These are phyloP conservation scores for Periphyllus acericola DNA, from an alignment of 2,888 invertebrate genomes.

Conservation along the genomic window DNA sequence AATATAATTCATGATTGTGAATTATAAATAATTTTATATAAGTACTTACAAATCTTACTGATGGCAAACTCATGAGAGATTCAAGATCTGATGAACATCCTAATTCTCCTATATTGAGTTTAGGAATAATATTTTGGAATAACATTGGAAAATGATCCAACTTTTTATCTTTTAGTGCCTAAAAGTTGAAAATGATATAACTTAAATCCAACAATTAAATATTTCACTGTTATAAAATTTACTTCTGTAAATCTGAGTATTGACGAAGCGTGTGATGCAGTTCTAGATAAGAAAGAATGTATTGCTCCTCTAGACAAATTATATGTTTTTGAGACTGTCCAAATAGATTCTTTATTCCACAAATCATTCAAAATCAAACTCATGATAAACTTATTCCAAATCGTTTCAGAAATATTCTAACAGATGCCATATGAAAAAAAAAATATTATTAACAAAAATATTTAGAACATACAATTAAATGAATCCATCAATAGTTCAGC, in stretches of 20 bases:
- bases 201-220: background rate
- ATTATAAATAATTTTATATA: background rate
- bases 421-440: conserved; percentile 64
- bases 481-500: background rate
- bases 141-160: conserved; percentile 86
- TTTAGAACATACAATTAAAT: background rate
- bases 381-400: conserved; percentile 84
- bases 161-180: conserved; percentile 68
- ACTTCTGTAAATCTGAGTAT: conserved; percentile 81
- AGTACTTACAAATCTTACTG: conserved; percentile 79
- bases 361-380: conserved; percentile 86
- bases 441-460: conserved; percentile 2
- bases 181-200: background rate
- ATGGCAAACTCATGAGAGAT: conserved; percentile 87
- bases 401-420: conserved; percentile 72
- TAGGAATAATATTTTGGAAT: conserved; percentile 68
- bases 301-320: conserved; percentile 80
- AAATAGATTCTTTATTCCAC: conserved; percentile 76
- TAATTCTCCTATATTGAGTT: conserved; percentile 49
- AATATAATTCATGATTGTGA: background rate
- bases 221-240: background rate
- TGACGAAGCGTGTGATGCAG: conserved; percentile 79
- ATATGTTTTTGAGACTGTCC: conserved; percentile 72
- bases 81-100: conserved; percentile 79
- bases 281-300: conserved; percentile 78